These are phyloP conservation scores for Drosophila auraria DNA, from an alignment of 1,140 invertebrate genomes.

Conservation along the genomic window DNA sequence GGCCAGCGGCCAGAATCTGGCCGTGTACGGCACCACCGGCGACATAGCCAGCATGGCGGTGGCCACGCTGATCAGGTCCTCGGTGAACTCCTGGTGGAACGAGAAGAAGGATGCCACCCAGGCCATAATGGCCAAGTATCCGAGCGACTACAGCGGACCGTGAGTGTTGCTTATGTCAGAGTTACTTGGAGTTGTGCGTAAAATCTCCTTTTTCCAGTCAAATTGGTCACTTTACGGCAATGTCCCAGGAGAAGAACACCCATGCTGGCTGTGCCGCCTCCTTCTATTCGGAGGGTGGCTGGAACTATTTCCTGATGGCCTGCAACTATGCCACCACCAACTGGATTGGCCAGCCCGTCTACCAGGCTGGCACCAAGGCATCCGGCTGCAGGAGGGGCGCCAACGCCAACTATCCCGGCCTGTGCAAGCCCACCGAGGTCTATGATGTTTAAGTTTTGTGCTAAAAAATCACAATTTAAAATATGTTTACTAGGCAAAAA, in stretches of 20 bases:
- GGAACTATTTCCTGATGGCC: conserved; percentile 47
- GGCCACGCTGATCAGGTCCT: conserved; percentile 23
- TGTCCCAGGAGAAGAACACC: conserved; percentile 61
- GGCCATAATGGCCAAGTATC: conserved; percentile 60
- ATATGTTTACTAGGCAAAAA: background rate
- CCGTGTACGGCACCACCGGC: conserved; percentile 59
- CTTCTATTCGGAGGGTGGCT: conserved; percentile 29
- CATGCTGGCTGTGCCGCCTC: conserved; percentile 64
- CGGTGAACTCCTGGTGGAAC: conserved; percentile 48
- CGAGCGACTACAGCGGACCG: conserved; percentile 44
- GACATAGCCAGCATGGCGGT: conserved; percentile 64
- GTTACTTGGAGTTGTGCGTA: too few species aligned
- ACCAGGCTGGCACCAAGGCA: conserved; percentile 20
- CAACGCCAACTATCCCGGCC: conserved; percentile 45
- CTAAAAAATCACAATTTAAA: background rate
- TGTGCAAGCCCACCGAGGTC: conserved; percentile 67
- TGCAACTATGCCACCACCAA: conserved; percentile 72
- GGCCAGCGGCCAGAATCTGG: conserved; percentile 76
- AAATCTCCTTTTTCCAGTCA: conserved; percentile 4
- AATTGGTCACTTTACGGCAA: conserved; percentile 70
- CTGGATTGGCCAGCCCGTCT: conserved; percentile 55
- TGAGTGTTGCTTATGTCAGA: conserved; percentile 6
- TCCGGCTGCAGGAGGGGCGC: conserved; percentile 36
- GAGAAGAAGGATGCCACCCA: conserved; percentile 56
- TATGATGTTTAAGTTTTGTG: conserved; percentile 29